These are phyloP conservation scores for Paracentrotus lividus DNA, from an alignment of 53 echinoderm and acorn worm species.

Conservation along the genomic window DNA sequence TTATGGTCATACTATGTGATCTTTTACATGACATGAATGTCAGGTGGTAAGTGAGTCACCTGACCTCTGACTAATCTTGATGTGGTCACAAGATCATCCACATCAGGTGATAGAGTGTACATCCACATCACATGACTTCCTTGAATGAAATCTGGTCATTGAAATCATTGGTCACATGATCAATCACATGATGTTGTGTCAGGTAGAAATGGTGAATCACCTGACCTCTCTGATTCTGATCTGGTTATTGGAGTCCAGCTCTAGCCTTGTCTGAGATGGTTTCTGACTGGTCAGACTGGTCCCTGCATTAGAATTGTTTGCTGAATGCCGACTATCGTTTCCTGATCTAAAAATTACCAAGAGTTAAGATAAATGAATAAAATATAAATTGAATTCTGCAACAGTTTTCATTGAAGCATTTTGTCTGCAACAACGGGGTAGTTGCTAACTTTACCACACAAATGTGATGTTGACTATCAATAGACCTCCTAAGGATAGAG, in stretches of 20 bases:
- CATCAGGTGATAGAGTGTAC: background rate
- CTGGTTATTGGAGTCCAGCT: constrained; percentile 93
- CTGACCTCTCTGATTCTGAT: constrained; percentile 81
- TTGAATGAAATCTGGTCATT: background rate
- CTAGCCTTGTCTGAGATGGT: constrained; percentile 79
- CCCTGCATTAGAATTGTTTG: background rate
- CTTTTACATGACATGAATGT: too few relatives aligned
- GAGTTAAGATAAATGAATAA: background rate
- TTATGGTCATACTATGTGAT: constrained; percentile 19
- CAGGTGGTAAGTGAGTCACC: too few relatives aligned
- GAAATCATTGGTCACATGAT: background rate
- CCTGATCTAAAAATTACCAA: constrained; percentile 7
- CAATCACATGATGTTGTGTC: background rate
- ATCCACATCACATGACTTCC: background rate
- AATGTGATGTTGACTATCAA: too few relatives aligned
- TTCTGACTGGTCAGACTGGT: constrained; percentile 47
- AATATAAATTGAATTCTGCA: background rate
- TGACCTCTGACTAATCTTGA: too few relatives aligned
- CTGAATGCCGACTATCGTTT: constrained; percentile 43
- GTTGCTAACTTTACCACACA: too few relatives aligned
- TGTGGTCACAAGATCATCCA: background rate
- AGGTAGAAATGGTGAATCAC: background rate
- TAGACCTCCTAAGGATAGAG: too few relatives aligned
- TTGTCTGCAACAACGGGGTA: too few relatives aligned
- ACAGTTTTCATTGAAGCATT: too few relatives aligned